Evolutionary conservation across 2,113 vertebrate genomes (phyloP).

Genomic region (Chlorodrepanis virens): DNA sequence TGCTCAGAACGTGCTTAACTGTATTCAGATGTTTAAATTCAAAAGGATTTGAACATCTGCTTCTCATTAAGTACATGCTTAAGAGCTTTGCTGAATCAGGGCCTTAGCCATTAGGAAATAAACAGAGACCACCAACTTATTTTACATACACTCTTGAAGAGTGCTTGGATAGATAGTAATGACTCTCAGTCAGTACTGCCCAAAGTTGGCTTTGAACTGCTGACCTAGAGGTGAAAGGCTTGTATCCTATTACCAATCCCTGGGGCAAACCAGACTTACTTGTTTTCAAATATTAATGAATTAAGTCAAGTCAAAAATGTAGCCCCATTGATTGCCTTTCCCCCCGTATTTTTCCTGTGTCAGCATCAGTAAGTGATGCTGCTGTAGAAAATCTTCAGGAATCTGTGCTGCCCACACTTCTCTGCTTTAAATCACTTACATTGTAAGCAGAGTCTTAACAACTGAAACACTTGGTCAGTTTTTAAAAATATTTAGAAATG

Average conservation of each 20-base stretch:
- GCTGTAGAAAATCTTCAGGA: neutral
- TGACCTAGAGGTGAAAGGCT: slow-evolving; percentile 62
- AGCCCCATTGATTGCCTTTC: slow-evolving; percentile 28
- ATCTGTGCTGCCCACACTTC: neutral
- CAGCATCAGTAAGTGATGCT: neutral
- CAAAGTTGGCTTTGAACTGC: slow-evolving; percentile 55
- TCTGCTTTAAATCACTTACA: slow-evolving; percentile 21
- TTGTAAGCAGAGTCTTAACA: neutral
- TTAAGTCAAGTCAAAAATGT: slow-evolving; percentile 53
- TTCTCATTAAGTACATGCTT: slow-evolving; percentile 52
- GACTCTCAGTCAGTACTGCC: slow-evolving; percentile 57
- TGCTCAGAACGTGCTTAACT: slow-evolving; percentile 54
- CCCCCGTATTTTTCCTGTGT: neutral
- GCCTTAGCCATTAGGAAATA: slow-evolving; percentile 54
- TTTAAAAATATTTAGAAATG: slow-evolving; percentile 36
- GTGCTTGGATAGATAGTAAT: slow-evolving; percentile 44
- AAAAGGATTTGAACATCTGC: slow-evolving; percentile 58
- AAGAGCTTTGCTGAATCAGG: slow-evolving; percentile 60
- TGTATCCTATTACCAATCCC: slow-evolving; percentile 52
- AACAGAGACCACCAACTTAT: slow-evolving; percentile 63
- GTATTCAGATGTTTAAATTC: slow-evolving; percentile 62
- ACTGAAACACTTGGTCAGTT: neutral
- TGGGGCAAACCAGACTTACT: slow-evolving; percentile 45
- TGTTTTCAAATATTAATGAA: slow-evolving; percentile 66
- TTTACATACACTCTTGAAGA: slow-evolving; percentile 41